phyloP scores from a whole-genome alignment of 2,113 vertebrate species.

The human region DNA sequence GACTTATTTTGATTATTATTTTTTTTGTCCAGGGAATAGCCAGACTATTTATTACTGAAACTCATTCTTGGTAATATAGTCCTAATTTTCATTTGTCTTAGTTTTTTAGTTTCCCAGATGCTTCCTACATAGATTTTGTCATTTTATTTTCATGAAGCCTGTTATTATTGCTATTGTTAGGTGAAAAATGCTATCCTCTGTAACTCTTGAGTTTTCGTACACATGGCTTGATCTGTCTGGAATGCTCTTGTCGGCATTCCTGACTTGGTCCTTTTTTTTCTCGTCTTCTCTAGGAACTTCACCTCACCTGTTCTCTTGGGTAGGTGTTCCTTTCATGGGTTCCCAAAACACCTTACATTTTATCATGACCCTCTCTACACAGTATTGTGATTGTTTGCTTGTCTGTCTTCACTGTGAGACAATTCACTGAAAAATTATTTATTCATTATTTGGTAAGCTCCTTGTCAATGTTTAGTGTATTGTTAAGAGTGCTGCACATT shows the following conservation, averaged over 20 bases:
- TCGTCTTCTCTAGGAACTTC: background rate
- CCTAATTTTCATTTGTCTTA: constrained; percentile 15
- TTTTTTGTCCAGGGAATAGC: background rate
- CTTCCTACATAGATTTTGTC: background rate
- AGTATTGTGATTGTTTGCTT: background rate
- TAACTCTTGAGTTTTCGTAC: background rate
- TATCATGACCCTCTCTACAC: background rate
- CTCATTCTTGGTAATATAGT: background rate
- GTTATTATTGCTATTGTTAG: background rate
- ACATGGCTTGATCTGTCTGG: background rate
- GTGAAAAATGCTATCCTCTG: background rate
- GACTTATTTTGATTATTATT: background rate
- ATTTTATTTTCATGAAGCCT: constrained; percentile 2
- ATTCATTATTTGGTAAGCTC: background rate
- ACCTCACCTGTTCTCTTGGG: background rate
- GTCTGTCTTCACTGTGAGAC: background rate
- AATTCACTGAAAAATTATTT: background rate
- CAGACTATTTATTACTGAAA: background rate
- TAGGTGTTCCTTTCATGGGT: background rate
- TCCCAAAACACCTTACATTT: background rate
- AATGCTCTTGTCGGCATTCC: background rate
- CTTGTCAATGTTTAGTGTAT: background rate
- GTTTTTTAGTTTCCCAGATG: background rate
- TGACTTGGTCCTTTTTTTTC: background rate
- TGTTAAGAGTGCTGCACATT: background rate